Conservation (phyloP, 35 echinoderm and acorn worm species). For the Patiria miniata region DNA sequence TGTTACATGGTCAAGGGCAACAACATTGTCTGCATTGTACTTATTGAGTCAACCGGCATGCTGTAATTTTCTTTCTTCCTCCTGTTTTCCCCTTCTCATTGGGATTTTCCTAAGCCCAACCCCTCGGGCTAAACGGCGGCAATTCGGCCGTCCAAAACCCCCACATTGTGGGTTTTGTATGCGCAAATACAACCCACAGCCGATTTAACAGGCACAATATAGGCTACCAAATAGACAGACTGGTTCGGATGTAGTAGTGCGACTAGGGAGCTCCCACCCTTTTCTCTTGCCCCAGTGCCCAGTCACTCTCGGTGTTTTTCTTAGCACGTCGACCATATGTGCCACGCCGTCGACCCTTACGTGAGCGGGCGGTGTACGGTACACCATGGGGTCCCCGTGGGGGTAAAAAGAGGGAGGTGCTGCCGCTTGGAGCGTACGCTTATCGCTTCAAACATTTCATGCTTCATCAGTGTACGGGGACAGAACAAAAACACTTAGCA, state of each 20-base stretch:
- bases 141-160: neutral
- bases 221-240: constrained; percentile 20
- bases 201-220: constrained; percentile 25
- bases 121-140: neutral
- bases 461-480: no score
- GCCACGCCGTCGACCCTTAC: neutral
- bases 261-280: neutral
- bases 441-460: no score
- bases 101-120: neutral
- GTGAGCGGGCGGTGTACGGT: neutral
- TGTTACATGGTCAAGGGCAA: constrained; percentile 29
- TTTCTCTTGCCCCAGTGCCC: neutral
- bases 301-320: constrained; percentile 25
- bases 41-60: neutral
- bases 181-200: constrained; percentile 2
- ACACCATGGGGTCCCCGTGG: no score
- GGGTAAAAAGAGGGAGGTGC: no score
- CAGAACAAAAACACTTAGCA: neutral
- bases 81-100: neutral
- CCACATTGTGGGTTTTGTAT: constrained; percentile 12
- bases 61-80: neutral
- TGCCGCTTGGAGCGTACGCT: no score
- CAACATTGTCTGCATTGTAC: neutral
- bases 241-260: constrained; percentile 1
- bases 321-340: constrained; percentile 19